These are phyloP conservation scores for Phenganax subtilis DNA, from an alignment of 92 coral and sea anemone species.

Conservation along the genomic window DNA sequence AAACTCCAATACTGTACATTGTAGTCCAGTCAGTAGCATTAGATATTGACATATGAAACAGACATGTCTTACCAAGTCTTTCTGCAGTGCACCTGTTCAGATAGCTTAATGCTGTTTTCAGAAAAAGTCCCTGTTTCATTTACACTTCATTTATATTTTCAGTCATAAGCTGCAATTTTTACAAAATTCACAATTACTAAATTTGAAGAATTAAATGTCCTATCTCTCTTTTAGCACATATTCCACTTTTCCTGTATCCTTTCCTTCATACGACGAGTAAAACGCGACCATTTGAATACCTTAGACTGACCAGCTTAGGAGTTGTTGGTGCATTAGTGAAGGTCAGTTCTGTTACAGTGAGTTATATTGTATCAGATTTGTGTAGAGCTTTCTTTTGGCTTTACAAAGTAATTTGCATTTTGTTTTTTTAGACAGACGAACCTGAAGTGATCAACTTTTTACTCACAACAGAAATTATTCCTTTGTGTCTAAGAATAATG, in stretches of 20 bases:
- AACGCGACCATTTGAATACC: conserved; percentile 96
- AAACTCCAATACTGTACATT: neutral
- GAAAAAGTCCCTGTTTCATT: too few species aligned
- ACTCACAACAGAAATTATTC: conserved; percentile 94
- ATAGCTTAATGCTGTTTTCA: too few species aligned
- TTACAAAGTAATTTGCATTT: neutral
- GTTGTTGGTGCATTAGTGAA: conserved; percentile 98
- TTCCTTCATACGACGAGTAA: conserved; percentile 97
- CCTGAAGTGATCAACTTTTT: conserved; percentile 95
- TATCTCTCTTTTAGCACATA: conserved; percentile 65
- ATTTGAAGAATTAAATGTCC: neutral
- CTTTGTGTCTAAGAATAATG: conserved; percentile 89
- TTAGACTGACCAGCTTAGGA: conserved; percentile 89
- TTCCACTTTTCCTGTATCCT: conserved; percentile 91
- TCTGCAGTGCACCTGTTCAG: too few species aligned
- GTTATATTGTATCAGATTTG: neutral
- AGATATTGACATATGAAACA: too few species aligned
- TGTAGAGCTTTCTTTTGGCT: neutral
- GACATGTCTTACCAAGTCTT: too few species aligned
- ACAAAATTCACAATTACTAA: too few species aligned
- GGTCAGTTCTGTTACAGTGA: conserved; percentile 43
- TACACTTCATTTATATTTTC: too few species aligned
- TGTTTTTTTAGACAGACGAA: conserved; percentile 80
- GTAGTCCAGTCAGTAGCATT: too few species aligned
- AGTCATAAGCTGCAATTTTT: too few species aligned